Evolutionary conservation across 1,140 invertebrate genomes (phyloP).

Genomic region (Halotydeus destructor): DNA sequence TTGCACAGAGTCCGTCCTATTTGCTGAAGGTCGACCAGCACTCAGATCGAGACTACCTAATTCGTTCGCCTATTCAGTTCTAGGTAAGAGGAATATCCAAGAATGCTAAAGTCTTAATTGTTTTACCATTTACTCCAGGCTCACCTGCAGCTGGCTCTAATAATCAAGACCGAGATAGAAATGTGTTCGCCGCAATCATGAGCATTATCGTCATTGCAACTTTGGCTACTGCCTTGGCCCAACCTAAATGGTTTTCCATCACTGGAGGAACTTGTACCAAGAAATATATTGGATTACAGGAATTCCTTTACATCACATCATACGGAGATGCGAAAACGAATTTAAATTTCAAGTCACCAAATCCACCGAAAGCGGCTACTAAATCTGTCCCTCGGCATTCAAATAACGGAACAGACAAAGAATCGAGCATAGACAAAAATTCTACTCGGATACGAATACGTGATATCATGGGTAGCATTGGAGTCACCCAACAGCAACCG

Average conservation of each 20-base stretch:
- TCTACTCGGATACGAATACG: background rate
- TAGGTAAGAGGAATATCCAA: too few species aligned
- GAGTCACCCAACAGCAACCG: too few species aligned
- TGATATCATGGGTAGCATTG: too few species aligned
- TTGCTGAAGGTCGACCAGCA: too few species aligned
- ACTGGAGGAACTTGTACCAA: conserved; percentile 13
- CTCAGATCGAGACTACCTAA: too few species aligned
- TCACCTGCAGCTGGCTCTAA: too few species aligned
- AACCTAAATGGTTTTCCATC: conserved; percentile 18
- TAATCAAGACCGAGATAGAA: conserved; percentile 15
- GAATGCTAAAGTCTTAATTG: too few species aligned
- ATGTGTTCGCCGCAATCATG: conserved; percentile 15
- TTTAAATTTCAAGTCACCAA: too few species aligned
- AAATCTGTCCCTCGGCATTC: background rate
- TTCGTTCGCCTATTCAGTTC: too few species aligned
- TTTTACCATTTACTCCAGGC: too few species aligned
- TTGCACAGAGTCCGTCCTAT: too few species aligned
- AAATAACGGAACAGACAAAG: background rate
- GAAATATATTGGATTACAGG: conserved; percentile 14
- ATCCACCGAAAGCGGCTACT: background rate
- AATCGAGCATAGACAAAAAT: background rate
- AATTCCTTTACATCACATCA: conserved; percentile 15
- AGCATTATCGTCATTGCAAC: conserved; percentile 15
- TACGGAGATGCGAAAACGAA: too few species aligned
- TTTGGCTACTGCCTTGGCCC: conserved; percentile 16